Conservation (phyloP, 2,797 vertebrate genomes). For the Glossophaga mutica region DNA sequence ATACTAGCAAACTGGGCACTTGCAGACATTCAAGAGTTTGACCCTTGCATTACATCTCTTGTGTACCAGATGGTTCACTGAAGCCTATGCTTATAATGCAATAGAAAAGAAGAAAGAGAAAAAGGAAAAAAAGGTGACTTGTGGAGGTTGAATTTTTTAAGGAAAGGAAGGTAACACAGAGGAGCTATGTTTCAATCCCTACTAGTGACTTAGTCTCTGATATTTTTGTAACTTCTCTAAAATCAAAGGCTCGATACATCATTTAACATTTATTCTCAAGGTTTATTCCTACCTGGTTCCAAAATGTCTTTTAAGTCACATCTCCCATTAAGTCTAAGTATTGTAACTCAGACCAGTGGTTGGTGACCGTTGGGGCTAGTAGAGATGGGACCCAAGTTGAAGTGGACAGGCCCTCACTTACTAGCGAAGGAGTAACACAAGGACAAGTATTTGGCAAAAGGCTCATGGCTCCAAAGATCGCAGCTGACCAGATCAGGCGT, state of each 20-base stretch:
- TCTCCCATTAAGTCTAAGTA: neutral
- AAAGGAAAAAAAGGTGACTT: neutral
- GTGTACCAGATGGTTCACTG: neutral
- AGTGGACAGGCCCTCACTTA: neutral
- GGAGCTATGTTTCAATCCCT: neutral
- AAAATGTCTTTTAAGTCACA: neutral
- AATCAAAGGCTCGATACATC: neutral
- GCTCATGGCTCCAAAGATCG: neutral
- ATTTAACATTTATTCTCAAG: neutral
- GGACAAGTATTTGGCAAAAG: neutral
- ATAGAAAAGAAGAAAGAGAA: neutral
- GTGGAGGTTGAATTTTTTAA: neutral
- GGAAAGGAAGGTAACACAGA: neutral
- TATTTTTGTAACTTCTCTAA: conserved; percentile 3
- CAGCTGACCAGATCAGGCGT: neutral
- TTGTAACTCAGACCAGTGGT: neutral
- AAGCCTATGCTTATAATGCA: neutral
- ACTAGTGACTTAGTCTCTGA: neutral
- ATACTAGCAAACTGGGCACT: neutral
- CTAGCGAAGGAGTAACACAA: neutral
- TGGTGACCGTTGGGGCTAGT: neutral
- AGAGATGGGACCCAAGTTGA: neutral
- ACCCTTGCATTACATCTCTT: neutral
- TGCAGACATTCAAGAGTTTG: neutral
- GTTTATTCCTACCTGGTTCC: neutral